These are phyloP conservation scores for Ctenochaetus hawaiiensis DNA, from an alignment of 2,797 vertebrate genomes.

Conservation along the genomic window DNA sequence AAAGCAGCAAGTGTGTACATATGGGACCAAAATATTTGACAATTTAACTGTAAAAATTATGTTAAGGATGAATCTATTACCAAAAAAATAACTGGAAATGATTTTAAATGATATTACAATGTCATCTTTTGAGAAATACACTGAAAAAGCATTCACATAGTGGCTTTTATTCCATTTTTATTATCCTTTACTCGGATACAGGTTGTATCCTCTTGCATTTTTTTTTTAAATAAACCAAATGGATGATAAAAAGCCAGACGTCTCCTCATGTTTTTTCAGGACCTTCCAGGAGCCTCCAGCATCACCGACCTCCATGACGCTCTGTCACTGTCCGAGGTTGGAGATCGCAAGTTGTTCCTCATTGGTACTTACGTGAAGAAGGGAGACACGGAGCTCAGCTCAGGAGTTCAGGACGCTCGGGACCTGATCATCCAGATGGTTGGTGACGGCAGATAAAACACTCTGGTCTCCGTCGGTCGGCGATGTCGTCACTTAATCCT, in stretches of 20 bases:
- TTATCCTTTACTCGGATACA: no score
- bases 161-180: no score
- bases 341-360: conserved; percentile 91
- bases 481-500: not conserved
- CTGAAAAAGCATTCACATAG: no score
- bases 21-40: no score
- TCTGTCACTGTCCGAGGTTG: conserved; percentile 86
- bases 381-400: conserved; percentile 80
- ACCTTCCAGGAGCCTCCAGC: conserved; percentile 87
- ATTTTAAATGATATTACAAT: no score
- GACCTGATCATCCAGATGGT: conserved; percentile 91
- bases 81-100: no score
- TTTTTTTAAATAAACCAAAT: no score
- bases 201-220: no score
- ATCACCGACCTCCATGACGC: conserved; percentile 93
- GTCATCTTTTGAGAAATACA: no score
- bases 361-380: conserved; percentile 89
- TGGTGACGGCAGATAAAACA: conserved; percentile 74
- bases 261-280: conserved; percentile 80
- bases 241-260: not conserved
- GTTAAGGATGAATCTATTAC: no score
- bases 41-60: no score
- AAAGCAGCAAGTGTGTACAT: not conserved
- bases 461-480: fast-evolving
- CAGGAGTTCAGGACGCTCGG: conserved; percentile 89